These are phyloP conservation scores for Sepiola atlantica DNA, from an alignment of 2,888 invertebrate species.

Conservation along the genomic window DNA sequence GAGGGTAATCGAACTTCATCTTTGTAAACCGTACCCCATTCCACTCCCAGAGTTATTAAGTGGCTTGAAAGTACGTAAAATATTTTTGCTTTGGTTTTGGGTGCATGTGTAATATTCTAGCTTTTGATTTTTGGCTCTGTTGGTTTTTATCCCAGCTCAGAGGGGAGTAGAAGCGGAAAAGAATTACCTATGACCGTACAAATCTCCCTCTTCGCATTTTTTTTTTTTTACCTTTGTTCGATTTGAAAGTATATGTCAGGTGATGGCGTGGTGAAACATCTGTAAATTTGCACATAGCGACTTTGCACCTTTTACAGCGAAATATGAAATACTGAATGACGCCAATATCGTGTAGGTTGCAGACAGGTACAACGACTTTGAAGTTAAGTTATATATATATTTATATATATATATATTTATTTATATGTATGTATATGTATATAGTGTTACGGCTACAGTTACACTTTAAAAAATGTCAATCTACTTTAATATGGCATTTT, in stretches of 20 bases:
- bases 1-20: neutral
- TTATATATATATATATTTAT: neutral
- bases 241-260: neutral
- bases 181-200: neutral
- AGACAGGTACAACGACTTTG: neutral
- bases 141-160: conserved; percentile 24
- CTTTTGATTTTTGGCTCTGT: neutral
- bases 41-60: conserved; percentile 17
- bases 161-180: neutral
- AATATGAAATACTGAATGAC: neutral
- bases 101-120: neutral
- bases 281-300: neutral
- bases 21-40: neutral
- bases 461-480: too few relatives aligned
- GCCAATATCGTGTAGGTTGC: neutral
- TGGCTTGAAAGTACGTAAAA: neutral
- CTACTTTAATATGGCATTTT: too few relatives aligned
- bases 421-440: neutral
- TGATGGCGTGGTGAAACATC: neutral
- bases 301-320: neutral
- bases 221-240: too few relatives aligned
- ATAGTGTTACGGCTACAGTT: neutral
- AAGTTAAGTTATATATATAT: neutral
- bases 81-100: neutral
- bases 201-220: neutral